Conservation (phyloP, 2,888 invertebrate genomes). For the Hirtodrosophila cameraria region DNA sequence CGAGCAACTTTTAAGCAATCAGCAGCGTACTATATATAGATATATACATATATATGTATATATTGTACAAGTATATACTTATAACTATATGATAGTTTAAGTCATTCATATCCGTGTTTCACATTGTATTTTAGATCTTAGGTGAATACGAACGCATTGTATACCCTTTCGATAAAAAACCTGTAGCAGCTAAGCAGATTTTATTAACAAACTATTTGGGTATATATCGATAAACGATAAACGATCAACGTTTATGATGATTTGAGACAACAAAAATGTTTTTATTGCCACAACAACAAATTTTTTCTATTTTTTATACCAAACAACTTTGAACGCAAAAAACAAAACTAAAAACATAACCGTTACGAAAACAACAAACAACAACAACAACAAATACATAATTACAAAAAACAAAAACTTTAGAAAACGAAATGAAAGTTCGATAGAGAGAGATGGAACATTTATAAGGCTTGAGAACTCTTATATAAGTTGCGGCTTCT, state of each 20-base stretch:
- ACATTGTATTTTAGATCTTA: constrained; percentile 49
- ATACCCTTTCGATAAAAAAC: constrained; percentile 48
- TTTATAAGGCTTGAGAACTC: constrained; percentile 53
- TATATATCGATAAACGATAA: constrained; percentile 19
- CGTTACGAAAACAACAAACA: constrained; percentile 9
- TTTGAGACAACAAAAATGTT: constrained; percentile 60
- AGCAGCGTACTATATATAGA: constrained; percentile 60
- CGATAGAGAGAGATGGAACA: constrained; percentile 24
- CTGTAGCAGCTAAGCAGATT: constrained; percentile 63
- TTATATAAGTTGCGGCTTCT: constrained; percentile 71
- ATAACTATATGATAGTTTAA: constrained; percentile 42
- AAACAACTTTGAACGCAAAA: constrained; percentile 67
- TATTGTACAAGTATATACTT: constrained; percentile 18
- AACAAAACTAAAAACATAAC: constrained; percentile 43
- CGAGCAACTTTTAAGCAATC: constrained; percentile 77
- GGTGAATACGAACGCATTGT: constrained; percentile 38
- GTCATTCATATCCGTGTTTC: constrained; percentile 62
- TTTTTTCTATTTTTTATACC: constrained; percentile 84
- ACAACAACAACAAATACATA: constrained; percentile 11
- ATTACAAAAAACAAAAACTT: constrained; percentile 11
- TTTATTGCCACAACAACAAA: constrained; percentile 72
- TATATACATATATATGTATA: constrained; percentile 17
- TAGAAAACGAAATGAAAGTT: constrained; percentile 8
- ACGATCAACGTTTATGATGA: too few relatives aligned
- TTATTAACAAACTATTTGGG: constrained; percentile 63